These are phyloP conservation scores for Morone chrysops DNA, from an alignment of 2,113 vertebrate species.

Conservation along the genomic window DNA sequence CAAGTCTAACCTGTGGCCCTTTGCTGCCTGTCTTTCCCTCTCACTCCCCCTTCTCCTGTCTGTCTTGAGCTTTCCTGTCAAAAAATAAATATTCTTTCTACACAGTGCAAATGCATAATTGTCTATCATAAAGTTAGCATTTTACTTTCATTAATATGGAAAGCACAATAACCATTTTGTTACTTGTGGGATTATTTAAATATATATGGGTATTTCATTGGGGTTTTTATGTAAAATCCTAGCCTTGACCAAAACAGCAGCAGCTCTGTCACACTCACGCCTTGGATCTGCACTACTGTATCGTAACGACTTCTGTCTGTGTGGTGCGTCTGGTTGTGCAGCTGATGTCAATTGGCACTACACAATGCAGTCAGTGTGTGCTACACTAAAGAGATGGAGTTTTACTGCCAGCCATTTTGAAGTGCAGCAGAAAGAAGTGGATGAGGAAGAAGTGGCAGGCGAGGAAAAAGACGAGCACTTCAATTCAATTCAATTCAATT, in stretches of 20 bases:
- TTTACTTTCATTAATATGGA: neutral
- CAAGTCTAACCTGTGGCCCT: no score
- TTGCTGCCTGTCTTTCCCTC: no score
- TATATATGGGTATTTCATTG: neutral
- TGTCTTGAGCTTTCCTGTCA: no score
- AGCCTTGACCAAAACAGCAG: no score
- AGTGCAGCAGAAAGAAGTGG: conserved; percentile 18
- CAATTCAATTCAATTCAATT: no score
- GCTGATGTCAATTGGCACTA: neutral
- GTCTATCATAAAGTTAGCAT: neutral
- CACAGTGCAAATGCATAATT: neutral
- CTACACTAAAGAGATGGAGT: neutral
- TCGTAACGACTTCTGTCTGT: no score
- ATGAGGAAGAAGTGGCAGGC: neutral
- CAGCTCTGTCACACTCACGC: no score
- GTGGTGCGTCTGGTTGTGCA: no score
- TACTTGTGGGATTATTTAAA: neutral
- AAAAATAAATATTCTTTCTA: no score
- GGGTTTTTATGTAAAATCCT: neutral
- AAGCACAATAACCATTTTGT: neutral
- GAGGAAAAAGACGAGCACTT: neutral
- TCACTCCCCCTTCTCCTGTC: no score
- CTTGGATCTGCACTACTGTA: no score
- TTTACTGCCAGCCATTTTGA: neutral
- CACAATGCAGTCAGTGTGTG: neutral